Conservation (phyloP, 2,888 invertebrate species). For the Hyposoter dolosus region DNA sequence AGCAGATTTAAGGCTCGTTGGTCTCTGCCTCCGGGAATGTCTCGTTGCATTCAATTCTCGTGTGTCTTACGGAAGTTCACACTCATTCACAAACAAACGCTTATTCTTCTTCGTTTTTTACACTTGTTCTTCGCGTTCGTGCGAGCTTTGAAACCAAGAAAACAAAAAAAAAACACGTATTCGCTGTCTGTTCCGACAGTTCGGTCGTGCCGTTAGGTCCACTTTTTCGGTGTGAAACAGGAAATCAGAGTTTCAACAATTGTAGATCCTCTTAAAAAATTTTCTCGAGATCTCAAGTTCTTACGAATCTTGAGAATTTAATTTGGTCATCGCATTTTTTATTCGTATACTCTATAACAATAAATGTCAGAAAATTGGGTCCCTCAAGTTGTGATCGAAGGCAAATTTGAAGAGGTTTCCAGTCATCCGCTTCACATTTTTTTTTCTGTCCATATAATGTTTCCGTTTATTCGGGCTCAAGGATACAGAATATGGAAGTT, state of each 20-base stretch:
- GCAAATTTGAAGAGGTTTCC: background rate
- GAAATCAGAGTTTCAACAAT: background rate
- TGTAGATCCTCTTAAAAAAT: background rate
- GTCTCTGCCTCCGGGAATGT: background rate
- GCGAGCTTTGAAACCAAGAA: background rate
- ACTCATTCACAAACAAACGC: slow-evolving; percentile 29
- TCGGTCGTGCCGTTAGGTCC: slow-evolving; percentile 8
- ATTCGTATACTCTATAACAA: background rate
- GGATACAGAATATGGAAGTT: slow-evolving; percentile 45
- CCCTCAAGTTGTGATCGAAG: background rate
- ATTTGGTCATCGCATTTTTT: background rate
- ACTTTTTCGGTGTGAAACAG: background rate
- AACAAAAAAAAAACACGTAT: background rate
- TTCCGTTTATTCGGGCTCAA: slow-evolving; percentile 50
- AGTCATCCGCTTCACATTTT: background rate
- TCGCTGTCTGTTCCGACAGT: background rate
- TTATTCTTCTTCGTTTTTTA: slow-evolving; percentile 34
- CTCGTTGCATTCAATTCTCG: background rate
- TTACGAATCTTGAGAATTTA: background rate
- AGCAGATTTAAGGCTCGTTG: slow-evolving; percentile 25
- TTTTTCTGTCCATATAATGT: background rate
- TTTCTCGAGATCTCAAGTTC: background rate
- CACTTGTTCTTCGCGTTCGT: background rate
- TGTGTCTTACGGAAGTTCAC: slow-evolving; percentile 25
- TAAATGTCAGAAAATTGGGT: background rate